Base-by-base conservation (phyloP, 2,113 vertebrate genomes). In the Porphyrio hochstetteri region DNA sequence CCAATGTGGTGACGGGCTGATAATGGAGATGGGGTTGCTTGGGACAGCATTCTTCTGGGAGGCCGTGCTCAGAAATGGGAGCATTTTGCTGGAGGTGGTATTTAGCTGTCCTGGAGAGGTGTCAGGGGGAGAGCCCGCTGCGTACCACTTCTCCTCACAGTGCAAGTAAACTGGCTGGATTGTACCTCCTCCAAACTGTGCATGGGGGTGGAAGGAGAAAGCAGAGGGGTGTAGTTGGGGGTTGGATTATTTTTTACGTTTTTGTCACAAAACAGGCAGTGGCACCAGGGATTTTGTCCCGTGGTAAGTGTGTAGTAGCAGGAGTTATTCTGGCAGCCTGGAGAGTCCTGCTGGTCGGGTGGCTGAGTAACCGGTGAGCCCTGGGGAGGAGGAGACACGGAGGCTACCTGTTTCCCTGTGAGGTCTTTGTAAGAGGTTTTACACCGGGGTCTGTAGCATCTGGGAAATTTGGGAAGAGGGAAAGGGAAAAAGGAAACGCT, bases 101-200 rank as follows among this genome's bases (percentile, higher is more conserved):
- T 67, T 67, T 19, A 44, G 74, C 46, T 88, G 13, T 31, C 1
- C 57, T 24, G 33, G 38, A 67, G 63, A 46, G 27, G 20, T 63
- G 46, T 29, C 16, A 13, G 57, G 24, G 28, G 2, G 44, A 63
- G 33, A 53, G 25, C 36, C 18, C 27, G 60, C n/a, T 36, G 28
- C 0, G 1, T 59, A 21, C 1, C 1, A 36, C 31, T 71, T 68
- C 69, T 42, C 18, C 46, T 90, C 11, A 1, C 0, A 0, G 23
- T 57, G 67, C 21, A 1, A n/a, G 17, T 31, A 31, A 69, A 63
- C 9, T 2, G 3, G 31, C 21, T 29, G 57, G 67, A 10, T 40
- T 9, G 0, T 11, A 25, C 19, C 12, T 71, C 4, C 1, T 65
- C 48, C 21, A 8, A 44, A 69, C 9, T 5, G 16, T 28, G 27